Evolutionary conservation across 2,888 invertebrate species (phyloP).

Genomic region (Apantesis nais): DNA sequence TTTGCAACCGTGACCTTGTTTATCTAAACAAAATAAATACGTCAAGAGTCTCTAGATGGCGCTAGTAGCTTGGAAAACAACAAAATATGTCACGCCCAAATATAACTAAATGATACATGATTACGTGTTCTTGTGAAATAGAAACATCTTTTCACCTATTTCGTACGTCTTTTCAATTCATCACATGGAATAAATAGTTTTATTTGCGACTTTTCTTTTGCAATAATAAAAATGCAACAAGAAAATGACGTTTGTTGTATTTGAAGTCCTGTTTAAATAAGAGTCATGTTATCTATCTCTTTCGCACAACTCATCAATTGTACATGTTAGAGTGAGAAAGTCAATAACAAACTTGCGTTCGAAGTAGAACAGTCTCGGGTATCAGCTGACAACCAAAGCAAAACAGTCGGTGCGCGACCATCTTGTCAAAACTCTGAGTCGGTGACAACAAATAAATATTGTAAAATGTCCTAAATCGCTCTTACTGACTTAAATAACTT

Average conservation of each 20-base stretch:
- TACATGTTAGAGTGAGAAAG: constrained; percentile 56
- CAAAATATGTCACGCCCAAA: constrained; percentile 74
- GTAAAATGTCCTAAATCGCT: constrained; percentile 83
- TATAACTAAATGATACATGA: constrained; percentile 63
- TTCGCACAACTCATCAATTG: constrained; percentile 22
- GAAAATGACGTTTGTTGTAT: constrained; percentile 77
- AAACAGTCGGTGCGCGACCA: constrained; percentile 87
- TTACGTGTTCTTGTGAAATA: constrained; percentile 78
- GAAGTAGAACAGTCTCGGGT: constrained; percentile 76
- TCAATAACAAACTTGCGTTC: constrained; percentile 55
- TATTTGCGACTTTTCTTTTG: constrained; percentile 69
- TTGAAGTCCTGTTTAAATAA: constrained; percentile 66
- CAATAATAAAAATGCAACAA: constrained; percentile 76
- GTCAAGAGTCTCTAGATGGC: constrained; percentile 64
- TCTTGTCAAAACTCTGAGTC: constrained; percentile 85
- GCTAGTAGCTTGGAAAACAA: constrained; percentile 52
- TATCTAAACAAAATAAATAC: constrained; percentile 19
- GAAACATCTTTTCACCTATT: constrained; percentile 61
- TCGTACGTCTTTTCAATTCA: constrained; percentile 73
- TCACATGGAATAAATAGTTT: constrained; percentile 60
- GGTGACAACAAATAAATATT: constrained; percentile 84
- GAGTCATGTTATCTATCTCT: constrained; percentile 63
- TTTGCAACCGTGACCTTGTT: constrained; percentile 10
- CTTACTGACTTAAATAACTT: constrained; percentile 78
- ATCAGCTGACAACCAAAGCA: constrained; percentile 87